phyloP scores from a whole-genome alignment of 1,140 invertebrate genomes.

The Zaprionus ornatus region DNA sequence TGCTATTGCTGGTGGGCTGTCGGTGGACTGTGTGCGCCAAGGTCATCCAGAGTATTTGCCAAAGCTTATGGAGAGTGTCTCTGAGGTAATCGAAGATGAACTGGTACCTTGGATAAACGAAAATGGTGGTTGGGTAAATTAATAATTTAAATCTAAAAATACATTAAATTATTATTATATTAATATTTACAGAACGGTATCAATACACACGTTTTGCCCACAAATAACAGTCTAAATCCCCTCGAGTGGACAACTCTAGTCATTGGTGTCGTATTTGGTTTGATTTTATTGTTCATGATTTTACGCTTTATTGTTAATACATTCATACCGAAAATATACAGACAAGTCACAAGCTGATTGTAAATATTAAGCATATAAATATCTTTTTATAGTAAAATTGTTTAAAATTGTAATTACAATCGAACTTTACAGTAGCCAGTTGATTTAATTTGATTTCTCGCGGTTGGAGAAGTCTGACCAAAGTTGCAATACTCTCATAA shows the following conservation, averaged over 20 bases:
- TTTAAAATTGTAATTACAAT: too few species aligned
- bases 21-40: slow-evolving; percentile 88
- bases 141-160: too few species aligned
- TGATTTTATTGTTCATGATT: slow-evolving; percentile 75
- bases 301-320: slow-evolving; percentile 74
- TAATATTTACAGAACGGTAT: slow-evolving; percentile 62
- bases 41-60: slow-evolving; percentile 88
- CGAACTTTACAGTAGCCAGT: too few species aligned
- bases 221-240: slow-evolving; percentile 69
- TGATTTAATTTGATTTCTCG: too few species aligned
- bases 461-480: background rate
- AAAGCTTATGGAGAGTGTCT: slow-evolving; percentile 86
- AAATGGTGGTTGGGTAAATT: slow-evolving; percentile 89
- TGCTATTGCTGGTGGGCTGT: slow-evolving; percentile 88
- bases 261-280: slow-evolving; percentile 73
- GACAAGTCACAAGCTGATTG: slow-evolving; percentile 66
- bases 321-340: slow-evolving; percentile 76
- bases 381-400: background rate
- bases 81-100: slow-evolving; percentile 87
- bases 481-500: background rate
- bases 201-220: slow-evolving; percentile 77
- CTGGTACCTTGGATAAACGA: slow-evolving; percentile 88
- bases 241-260: slow-evolving; percentile 80
- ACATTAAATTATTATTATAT: background rate
- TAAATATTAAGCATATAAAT: background rate